Evolutionary conservation across 2,113 vertebrate species (phyloP).

Genomic region (Diadophis punctatus): DNA sequence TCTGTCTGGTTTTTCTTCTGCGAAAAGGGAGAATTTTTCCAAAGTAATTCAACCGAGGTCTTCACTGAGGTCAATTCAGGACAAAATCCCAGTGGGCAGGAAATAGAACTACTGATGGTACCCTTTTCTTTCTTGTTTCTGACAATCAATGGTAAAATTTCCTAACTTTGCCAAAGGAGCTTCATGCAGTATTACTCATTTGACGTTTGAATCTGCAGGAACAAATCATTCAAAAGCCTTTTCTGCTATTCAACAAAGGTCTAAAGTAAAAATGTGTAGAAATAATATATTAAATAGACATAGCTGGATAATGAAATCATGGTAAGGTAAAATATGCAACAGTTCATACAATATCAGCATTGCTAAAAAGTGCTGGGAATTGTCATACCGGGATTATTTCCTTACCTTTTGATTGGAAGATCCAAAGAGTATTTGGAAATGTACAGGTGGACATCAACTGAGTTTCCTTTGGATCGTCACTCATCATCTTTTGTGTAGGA

Average conservation of each 20-base stretch:
- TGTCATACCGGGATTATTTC: background rate
- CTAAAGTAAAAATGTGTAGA: constrained; percentile 56
- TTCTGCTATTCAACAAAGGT: constrained; percentile 55
- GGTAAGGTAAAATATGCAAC: background rate
- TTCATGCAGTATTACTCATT: constrained; percentile 60
- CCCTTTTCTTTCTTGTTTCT: constrained; percentile 60
- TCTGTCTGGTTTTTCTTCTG: background rate
- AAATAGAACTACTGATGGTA: constrained; percentile 42
- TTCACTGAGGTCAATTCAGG: constrained; percentile 61
- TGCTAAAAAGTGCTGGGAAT: background rate
- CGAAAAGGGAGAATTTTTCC: constrained; percentile 24
- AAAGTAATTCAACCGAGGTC: constrained; percentile 45
- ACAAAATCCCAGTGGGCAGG: constrained; percentile 54
- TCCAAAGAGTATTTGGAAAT: background rate
- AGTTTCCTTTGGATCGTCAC: background rate
- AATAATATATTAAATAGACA: constrained; percentile 49
- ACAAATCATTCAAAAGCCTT: constrained; percentile 55
- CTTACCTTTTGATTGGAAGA: background rate
- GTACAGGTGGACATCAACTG: background rate
- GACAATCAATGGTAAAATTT: constrained; percentile 64
- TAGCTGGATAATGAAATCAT: constrained; percentile 40
- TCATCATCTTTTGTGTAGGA: background rate
- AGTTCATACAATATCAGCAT: no score
- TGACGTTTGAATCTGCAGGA: constrained; percentile 53
- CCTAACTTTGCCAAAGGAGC: constrained; percentile 56